phyloP scores from a whole-genome alignment of 2,797 vertebrate genomes.

The Cryptoblepharus egeriae region DNA sequence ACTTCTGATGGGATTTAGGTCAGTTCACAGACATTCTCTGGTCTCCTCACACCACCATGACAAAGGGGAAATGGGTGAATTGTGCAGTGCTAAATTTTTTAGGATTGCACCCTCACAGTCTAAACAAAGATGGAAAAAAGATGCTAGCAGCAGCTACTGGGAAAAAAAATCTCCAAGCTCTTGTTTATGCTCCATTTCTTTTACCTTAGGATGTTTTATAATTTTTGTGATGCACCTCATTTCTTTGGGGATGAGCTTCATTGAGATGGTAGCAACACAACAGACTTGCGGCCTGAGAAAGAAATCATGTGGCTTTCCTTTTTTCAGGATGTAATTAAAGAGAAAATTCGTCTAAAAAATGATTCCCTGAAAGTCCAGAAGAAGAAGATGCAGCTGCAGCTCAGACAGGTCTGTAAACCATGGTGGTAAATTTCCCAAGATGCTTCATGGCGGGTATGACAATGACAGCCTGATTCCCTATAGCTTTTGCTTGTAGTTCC shows the following conservation, averaged over 20 bases:
- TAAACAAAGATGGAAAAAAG: too few relatives aligned
- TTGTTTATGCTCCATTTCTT: neutral
- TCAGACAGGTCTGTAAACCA: conserved; percentile 72
- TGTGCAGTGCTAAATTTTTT: too few relatives aligned
- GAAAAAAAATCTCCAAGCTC: too few relatives aligned
- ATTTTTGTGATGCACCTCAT: too few relatives aligned
- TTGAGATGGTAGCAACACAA: neutral
- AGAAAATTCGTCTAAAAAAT: conserved; percentile 79
- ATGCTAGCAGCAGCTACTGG: too few relatives aligned
- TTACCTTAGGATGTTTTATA: neutral
- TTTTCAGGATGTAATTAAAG: conserved; percentile 77
- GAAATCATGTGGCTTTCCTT: neutral
- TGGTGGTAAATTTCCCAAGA: neutral
- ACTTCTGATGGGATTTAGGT: too few relatives aligned
- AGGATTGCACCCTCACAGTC: too few relatives aligned
- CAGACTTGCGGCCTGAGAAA: neutral
- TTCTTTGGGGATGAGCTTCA: neutral
- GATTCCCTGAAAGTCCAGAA: conserved; percentile 74
- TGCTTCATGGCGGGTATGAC: neutral
- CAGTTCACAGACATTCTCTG: too few relatives aligned
- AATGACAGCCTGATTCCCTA: too few relatives aligned
- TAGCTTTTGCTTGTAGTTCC: neutral
- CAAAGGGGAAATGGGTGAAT: too few relatives aligned
- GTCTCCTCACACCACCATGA: too few relatives aligned
- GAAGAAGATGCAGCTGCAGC: conserved; percentile 78